These are phyloP conservation scores for Megathymus violae DNA, from an alignment of 1,140 invertebrate species.

Conservation along the genomic window DNA sequence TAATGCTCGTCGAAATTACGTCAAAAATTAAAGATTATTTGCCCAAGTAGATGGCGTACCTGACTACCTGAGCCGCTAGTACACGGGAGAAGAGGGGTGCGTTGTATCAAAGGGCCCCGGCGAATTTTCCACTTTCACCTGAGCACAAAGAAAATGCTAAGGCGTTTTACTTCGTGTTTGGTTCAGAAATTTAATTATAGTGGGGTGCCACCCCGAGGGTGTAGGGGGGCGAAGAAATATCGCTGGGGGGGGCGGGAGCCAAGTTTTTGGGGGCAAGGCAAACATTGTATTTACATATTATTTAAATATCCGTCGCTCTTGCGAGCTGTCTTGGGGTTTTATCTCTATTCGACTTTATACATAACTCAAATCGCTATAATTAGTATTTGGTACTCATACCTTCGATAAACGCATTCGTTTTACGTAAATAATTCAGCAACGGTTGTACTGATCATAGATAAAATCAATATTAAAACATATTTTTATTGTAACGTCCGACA, in stretches of 20 bases:
- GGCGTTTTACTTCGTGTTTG: constrained; percentile 62
- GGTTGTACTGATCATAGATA: no score
- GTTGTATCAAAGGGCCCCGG: constrained; percentile 8
- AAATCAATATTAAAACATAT: no score
- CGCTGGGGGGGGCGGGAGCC: constrained; percentile 44
- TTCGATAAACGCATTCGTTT: no score
- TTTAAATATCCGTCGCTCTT: constrained; percentile 64
- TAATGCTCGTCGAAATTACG: neutral
- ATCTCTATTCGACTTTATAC: constrained; percentile 28
- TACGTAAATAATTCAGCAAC: no score
- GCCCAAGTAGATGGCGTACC: constrained; percentile 9
- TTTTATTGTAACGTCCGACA: no score
- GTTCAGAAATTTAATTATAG: constrained; percentile 76
- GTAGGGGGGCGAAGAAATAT: constrained; percentile 56
- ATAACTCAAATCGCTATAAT: constrained; percentile 25
- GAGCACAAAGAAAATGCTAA: constrained; percentile 74
- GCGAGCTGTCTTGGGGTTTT: constrained; percentile 28
- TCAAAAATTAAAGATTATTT: constrained; percentile 32
- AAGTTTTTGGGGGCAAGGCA: constrained; percentile 68
- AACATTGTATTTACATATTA: constrained; percentile 79
- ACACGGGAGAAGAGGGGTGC: neutral
- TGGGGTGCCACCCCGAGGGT: constrained; percentile 41
- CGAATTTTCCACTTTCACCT: constrained; percentile 56
- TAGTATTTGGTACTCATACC: no score
- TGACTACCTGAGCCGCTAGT: no score